Evolutionary conservation across 1,140 invertebrate species (phyloP), one percentile per base, ranked within the genome.

Genomic region (Leptopilina clavipes): DNA sequence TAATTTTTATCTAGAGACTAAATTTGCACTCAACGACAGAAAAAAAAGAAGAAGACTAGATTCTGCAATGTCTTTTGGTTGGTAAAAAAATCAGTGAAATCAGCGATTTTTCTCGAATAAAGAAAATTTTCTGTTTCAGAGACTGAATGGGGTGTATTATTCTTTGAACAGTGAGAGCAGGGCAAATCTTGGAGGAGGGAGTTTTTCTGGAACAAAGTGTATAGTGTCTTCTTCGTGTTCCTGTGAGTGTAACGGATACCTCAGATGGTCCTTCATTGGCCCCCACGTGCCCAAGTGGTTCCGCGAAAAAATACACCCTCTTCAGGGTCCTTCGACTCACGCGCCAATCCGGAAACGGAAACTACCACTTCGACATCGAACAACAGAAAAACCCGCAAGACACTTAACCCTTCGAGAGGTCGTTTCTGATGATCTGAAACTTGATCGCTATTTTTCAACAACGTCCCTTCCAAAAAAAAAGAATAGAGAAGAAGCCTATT

Each of bases 291-390:
- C 86, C 77, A 89, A 89, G 87, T 89, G 85, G 74, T 79, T 75
- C 81, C 70, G 75, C 73, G 83, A 82, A 82, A 84, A 78, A 77
- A 40, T 80, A 83, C 80, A 85, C 75, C 82, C 85, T 81, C 85
- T 87, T 83, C 80, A 85, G 78, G 78, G 79, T 83, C 79, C 83
- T 85, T 81, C 59, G 76, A 77, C 76, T 80, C 82, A 78, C 81
- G 83, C 85, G 82, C 81, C 86, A 87, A 89, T 88, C 87, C 87
- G 88, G 87, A 90, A 89, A 81, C 87, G 87, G 88, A 89, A 89
- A 85, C 79, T 76, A 81, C 82, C 85, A 80, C 87, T 89, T 79
- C 80, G 76, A 40, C 45, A 71, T 72, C 40, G 76, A 82, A 74
- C 74, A 70, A 84, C 75, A 79, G 81, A 81, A n/a, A n/a, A 59